Conservation (phyloP, 2,797 vertebrate genomes). For the Lacerta viridis region DNA sequence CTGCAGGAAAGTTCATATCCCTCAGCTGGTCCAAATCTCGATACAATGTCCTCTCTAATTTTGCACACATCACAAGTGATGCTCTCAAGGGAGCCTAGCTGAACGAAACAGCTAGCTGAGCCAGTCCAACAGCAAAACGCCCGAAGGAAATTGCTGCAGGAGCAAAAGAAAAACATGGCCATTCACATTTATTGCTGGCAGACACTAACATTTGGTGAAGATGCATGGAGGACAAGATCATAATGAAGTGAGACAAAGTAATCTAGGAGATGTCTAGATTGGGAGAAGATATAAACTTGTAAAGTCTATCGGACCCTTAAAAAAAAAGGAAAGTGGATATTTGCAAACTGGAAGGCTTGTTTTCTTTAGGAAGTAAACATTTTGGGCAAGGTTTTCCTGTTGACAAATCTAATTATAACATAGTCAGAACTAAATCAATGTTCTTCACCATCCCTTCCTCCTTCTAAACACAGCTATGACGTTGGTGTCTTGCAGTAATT, state of each 20-base stretch:
- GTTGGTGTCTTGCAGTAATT: neutral
- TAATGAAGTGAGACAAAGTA: conserved; percentile 4
- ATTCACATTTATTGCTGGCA: conserved; percentile 5
- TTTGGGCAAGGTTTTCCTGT: neutral
- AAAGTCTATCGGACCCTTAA: neutral
- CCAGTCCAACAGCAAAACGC: conserved; percentile 3
- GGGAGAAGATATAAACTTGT: neutral
- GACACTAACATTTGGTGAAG: conserved; percentile 20
- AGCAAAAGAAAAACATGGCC: conserved; percentile 16
- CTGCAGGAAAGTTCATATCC: conserved; percentile 13
- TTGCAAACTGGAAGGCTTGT: neutral
- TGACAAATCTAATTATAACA: neutral
- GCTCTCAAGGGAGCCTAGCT: neutral
- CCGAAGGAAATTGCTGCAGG: neutral
- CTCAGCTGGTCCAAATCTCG: conserved; percentile 2
- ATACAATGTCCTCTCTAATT: conserved; percentile 1
- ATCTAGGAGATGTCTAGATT: neutral
- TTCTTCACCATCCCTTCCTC: neutral
- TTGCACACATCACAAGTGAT: conserved; percentile 20
- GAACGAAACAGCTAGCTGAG: conserved; percentile 5
- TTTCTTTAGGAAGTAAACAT: neutral
- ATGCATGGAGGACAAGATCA: neutral
- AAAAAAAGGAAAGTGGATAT: neutral
- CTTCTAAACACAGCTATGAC: neutral
- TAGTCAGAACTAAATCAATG: neutral